A percentile compares a stretch with the other conserved stretches of the same genome.
Conservation (phyloP, 2,113 vertebrate genomes). For the Gopherus flavomarginatus region DNA sequence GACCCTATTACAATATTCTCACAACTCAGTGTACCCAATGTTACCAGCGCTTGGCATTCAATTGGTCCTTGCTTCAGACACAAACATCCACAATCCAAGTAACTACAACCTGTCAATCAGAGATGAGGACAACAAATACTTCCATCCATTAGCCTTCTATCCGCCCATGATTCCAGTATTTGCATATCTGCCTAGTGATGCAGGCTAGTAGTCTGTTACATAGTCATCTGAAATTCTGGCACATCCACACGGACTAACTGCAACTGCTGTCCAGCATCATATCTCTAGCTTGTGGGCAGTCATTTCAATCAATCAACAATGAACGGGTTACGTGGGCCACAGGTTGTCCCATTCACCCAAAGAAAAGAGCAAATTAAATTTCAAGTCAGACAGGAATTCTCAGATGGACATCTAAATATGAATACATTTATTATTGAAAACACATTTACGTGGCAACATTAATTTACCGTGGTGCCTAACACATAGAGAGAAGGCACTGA, state of each 20-base stretch:
- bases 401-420: not conserved
- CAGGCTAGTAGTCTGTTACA: not conserved
- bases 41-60: rapidly evolving
- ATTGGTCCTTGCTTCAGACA: not conserved
- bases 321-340: not conserved
- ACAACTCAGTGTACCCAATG: not conserved
- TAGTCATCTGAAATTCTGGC: not conserved
- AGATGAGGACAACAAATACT: not conserved
- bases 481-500: not conserved
- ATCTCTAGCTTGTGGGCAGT: not conserved
- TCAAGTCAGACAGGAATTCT: not conserved
- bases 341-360: rapidly evolving
- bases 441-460: rapidly evolving
- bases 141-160: not conserved
- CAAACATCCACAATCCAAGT: rapidly evolving
- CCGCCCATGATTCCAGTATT: not conserved
- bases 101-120: not conserved
- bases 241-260: not conserved
- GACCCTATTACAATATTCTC: not conserved
- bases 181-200: not conserved
- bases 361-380: not conserved
- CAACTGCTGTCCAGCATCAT: not conserved
- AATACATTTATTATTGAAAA: rapidly evolving
- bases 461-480: not conserved
- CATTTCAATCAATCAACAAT: not conserved